A percentile compares a stretch with the other conserved stretches of the same genome.
These are phyloP conservation scores for Pipistrellus nathusii DNA, from an alignment of 2,797 vertebrate genomes.

Conservation along the genomic window DNA sequence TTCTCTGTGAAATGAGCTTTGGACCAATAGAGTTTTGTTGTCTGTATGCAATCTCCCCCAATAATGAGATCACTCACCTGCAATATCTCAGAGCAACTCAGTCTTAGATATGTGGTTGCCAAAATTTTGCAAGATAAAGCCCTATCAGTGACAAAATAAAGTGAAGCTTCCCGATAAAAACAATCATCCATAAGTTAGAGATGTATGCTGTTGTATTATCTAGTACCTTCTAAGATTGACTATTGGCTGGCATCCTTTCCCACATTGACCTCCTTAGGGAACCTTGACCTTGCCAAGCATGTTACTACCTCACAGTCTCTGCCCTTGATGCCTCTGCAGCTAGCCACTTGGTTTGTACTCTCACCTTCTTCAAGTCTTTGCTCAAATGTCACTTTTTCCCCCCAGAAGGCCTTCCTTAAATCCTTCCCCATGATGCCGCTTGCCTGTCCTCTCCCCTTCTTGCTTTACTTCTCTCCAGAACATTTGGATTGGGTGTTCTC, in stretches of 20 bases:
- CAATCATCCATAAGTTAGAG: not conserved
- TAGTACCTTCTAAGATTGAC: not conserved
- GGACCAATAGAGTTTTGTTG: not conserved
- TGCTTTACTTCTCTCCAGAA: not conserved
- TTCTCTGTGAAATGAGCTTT: not conserved
- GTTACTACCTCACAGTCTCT: not conserved
- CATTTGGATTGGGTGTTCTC: not conserved
- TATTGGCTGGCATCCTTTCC: not conserved
- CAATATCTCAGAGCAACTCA: not conserved
- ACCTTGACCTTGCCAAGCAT: not conserved
- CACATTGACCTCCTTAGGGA: not conserved
- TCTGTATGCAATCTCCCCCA: rapidly evolving
- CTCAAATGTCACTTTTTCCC: not conserved
- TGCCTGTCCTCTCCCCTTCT: not conserved
- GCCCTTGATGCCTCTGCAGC: not conserved
- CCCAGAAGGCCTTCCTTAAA: not conserved
- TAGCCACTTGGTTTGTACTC: not conserved
- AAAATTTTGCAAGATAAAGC: not conserved
- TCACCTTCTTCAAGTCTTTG: not conserved
- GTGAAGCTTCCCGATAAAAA: not conserved
- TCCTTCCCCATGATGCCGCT: not conserved
- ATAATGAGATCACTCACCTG: not conserved
- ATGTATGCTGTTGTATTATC: not conserved
- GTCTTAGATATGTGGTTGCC: not conserved
- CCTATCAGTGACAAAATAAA: not conserved